Conservation (phyloP, 2,113 vertebrate species). For the Austrofundulus limnaeus region DNA sequence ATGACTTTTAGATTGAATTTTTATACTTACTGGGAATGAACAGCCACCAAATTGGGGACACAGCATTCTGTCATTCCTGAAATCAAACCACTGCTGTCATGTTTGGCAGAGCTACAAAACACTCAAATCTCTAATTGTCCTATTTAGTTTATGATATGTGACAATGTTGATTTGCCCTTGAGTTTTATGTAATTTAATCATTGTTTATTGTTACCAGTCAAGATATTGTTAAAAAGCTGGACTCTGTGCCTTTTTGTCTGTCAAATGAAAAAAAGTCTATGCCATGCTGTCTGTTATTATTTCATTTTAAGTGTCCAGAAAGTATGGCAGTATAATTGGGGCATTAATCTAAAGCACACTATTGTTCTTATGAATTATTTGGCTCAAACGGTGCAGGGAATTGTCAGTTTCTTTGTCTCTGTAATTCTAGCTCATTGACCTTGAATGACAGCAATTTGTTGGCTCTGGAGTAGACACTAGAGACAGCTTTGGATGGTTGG, state of each 20-base stretch:
- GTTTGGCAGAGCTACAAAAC: constrained; percentile 39
- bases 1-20: constrained; percentile 76
- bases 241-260: neutral
- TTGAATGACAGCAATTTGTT: constrained; percentile 73
- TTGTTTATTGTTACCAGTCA: neutral
- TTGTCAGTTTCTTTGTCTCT: constrained; percentile 52
- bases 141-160: constrained; percentile 30
- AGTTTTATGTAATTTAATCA: constrained; percentile 41
- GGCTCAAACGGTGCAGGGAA: constrained; percentile 69
- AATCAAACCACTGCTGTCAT: constrained; percentile 55
- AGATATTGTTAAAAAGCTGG: neutral
- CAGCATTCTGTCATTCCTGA: constrained; percentile 71
- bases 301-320: constrained; percentile 55
- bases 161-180: constrained; percentile 7
- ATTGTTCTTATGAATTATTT: constrained; percentile 64
- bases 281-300: constrained; percentile 34
- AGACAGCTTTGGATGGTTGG: constrained; percentile 51
- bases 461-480: constrained; percentile 59
- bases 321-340: constrained; percentile 52
- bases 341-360: constrained; percentile 64
- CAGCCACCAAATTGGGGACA: constrained; percentile 63
- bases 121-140: constrained; percentile 41
- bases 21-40: constrained; percentile 76
- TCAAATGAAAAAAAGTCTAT: constrained; percentile 15
- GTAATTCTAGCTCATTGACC: constrained; percentile 74